Evolutionary conservation across 2,797 vertebrate species (phyloP).

Genomic region (Clarias laeviceps): DNA sequence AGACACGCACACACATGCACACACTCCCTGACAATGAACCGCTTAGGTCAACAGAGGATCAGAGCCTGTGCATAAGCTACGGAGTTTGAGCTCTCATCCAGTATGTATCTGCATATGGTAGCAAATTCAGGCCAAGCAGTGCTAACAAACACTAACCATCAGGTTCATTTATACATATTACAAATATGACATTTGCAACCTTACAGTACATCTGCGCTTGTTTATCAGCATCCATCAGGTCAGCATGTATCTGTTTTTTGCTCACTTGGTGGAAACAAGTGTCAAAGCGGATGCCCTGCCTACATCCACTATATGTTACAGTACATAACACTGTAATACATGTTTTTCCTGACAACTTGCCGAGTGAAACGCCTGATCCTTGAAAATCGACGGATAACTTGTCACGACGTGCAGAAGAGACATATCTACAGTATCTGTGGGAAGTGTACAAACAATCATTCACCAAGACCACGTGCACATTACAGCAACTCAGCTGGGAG

Average conservation of each 20-base stretch:
- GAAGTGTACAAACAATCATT: too few relatives aligned
- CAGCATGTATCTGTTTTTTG: neutral
- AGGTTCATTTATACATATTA: slow-evolving; percentile 27
- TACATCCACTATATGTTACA: too few relatives aligned
- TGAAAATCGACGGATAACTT: too few relatives aligned
- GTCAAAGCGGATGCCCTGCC: neutral
- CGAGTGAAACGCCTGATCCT: too few relatives aligned
- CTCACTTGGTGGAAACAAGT: neutral
- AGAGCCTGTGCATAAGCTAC: neutral
- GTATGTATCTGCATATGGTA: neutral
- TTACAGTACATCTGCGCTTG: neutral
- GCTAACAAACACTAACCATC: slow-evolving; percentile 16
- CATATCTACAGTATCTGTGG: too few relatives aligned
- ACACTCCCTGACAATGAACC: neutral
- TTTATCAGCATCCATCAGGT: neutral
- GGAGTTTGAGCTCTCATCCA: neutral
- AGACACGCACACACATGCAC: slow-evolving; percentile 49
- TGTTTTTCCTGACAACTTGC: neutral
- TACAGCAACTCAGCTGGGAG: too few relatives aligned
- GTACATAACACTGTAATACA: too few relatives aligned
- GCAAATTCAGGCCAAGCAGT: neutral
- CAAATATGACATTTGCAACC: slow-evolving; percentile 30
- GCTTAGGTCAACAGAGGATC: neutral
- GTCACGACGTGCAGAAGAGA: too few relatives aligned
- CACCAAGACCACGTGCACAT: too few relatives aligned